Evolutionary conservation across 2,888 invertebrate species (phyloP), one percentile per base, ranked within the genome.

Genomic region (Mantis religiosa): DNA sequence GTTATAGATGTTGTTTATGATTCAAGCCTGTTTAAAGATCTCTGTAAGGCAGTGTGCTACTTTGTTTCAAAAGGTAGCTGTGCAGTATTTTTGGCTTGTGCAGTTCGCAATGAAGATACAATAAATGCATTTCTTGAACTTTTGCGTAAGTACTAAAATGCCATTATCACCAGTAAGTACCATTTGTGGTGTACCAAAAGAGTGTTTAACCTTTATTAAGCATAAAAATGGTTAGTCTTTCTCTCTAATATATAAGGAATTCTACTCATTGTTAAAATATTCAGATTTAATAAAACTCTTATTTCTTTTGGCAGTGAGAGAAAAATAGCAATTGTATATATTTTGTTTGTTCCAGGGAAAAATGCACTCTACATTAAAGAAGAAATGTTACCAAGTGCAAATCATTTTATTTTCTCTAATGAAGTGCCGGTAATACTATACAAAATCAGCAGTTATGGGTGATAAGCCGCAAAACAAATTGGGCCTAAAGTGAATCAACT

Each of bases 1-100:
- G 30, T 90, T 89, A 28, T 88, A 90, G 90, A 90, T 89, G 88
- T 90, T n/a, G 88, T 90, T 4, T 90, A 89, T 86, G 90, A 90
- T 71, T 28, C 54, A 3, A 89, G 82, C n/a, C 20, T 88, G 34
- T 89, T 89, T 30, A 34, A 71, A 27, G 34, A 30, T n/a, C 81
- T 90, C 20, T 83, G 88, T 20, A 84, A 88, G 14, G 89, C 89
- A 15, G n/a, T 90, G 27, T 81, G 86, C 25, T 83, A 89, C 82
- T 87, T 90, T 20, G 83, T 89, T n/a, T 25, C 30, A 4, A 28
- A 54, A 14, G 54, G 41, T 7, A n/a, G 83, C 41, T 89, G 90
- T 89, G 28, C 71, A 28, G 83, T 82, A 3, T 30, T 90, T 34
- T 8, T 90, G 87, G 90, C 90, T 34, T 89, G 89, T 82, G 89